Conservation (phyloP, 35 echinoderm and acorn worm genomes). For the Acanthaster planci region DNA sequence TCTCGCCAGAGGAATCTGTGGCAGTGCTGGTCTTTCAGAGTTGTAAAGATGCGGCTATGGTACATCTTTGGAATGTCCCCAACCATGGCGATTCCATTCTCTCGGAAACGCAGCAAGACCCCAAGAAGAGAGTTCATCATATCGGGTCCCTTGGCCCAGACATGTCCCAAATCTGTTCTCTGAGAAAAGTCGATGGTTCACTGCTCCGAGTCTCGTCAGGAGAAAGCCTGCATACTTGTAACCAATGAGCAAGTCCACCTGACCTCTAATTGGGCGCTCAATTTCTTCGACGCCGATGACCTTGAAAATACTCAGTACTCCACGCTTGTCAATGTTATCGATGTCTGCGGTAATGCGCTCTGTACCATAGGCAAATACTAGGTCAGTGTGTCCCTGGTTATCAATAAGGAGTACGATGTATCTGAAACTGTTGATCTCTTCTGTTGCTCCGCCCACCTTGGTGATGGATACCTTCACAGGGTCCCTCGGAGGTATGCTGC, state of each 20-base stretch:
- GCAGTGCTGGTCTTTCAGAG: conserved; percentile 71
- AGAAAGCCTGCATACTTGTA: conserved; percentile 56
- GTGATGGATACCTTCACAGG: conserved; percentile 38
- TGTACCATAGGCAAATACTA: conserved; percentile 45
- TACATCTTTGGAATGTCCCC: conserved; percentile 78
- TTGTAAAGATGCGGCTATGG: conserved; percentile 64
- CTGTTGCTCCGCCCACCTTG: conserved; percentile 51
- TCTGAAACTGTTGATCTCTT: conserved; percentile 41
- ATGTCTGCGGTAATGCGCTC: conserved; percentile 51
- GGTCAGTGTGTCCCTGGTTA: not conserved
- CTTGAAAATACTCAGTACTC: not conserved
- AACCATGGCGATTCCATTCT: conserved; percentile 55
- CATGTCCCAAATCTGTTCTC: conserved; percentile 52
- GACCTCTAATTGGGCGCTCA: conserved; percentile 26
- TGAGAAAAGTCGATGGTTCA: conserved; percentile 33
- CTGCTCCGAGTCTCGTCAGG: conserved; percentile 19
- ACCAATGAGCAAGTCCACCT: conserved; percentile 49
- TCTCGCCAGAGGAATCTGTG: conserved; percentile 77
- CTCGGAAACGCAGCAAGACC: conserved; percentile 66
- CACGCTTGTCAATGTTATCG: not conserved
- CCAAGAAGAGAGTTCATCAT: conserved; percentile 58
- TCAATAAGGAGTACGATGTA: conserved; percentile 38
- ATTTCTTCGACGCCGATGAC: not conserved
- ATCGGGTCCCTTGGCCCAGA: conserved; percentile 61
- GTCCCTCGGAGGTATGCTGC: conserved; percentile 9